Conservation (phyloP, 2,888 invertebrate species). For the Hoplodrina blanda region DNA sequence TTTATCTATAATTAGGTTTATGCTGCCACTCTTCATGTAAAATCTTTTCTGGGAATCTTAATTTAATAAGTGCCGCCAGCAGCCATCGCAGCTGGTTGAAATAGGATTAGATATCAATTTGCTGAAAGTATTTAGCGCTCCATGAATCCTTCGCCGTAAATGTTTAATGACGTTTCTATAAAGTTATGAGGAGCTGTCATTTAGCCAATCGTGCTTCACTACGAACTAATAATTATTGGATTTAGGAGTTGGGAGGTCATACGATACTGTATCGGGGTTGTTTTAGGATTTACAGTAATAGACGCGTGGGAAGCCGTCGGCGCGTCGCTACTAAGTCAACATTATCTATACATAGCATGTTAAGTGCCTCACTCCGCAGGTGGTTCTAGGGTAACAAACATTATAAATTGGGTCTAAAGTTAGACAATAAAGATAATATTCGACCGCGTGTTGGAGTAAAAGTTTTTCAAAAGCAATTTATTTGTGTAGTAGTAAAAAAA, state of each 20-base stretch:
- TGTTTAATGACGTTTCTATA: background rate
- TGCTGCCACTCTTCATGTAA: slow-evolving; percentile 9
- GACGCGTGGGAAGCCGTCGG: slow-evolving; percentile 36
- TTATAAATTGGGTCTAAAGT: background rate
- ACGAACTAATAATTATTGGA: slow-evolving; percentile 20
- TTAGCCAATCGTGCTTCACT: background rate
- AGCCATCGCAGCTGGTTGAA: background rate
- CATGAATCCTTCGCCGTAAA: background rate
- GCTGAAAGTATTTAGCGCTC: background rate
- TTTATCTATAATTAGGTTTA: slow-evolving; percentile 8
- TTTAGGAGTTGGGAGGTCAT: slow-evolving; percentile 26
- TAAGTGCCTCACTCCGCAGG: background rate
- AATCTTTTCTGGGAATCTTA: background rate
- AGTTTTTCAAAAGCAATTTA: no score
- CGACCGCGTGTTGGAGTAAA: no score
- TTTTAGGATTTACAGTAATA: slow-evolving; percentile 21
- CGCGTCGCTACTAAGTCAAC: slow-evolving; percentile 5
- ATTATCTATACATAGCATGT: slow-evolving; percentile 4
- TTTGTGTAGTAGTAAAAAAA: background rate
- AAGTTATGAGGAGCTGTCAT: background rate
- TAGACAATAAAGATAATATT: background rate
- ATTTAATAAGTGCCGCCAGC: background rate
- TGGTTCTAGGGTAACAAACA: background rate
- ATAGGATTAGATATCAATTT: slow-evolving; percentile 3
- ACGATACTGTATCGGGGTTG: background rate